These are phyloP conservation scores for Coilia nasus DNA, from an alignment of 2,797 vertebrate genomes.

Conservation along the genomic window DNA sequence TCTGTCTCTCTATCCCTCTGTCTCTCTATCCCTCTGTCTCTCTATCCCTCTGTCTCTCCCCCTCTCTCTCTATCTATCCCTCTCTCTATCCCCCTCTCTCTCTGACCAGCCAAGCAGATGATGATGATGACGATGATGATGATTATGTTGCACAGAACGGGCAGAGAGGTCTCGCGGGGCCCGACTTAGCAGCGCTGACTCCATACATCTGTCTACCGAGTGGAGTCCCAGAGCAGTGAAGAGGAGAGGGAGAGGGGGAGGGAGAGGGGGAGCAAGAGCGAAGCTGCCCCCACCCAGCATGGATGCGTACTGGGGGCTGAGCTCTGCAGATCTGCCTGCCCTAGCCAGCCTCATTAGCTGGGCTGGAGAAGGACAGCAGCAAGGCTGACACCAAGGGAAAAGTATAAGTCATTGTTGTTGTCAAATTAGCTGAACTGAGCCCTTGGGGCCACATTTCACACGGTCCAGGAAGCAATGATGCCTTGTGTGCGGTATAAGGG, in stretches of 20 bases:
- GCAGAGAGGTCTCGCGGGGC: background rate
- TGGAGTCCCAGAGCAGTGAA: background rate
- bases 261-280: too few relatives aligned
- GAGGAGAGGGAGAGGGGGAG: too few relatives aligned
- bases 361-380: background rate
- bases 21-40: background rate
- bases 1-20: background rate
- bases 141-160: background rate
- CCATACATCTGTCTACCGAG: background rate
- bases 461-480: background rate
- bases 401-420: background rate
- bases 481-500: background rate
- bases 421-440: background rate
- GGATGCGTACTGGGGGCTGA: too few relatives aligned
- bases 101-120: background rate
- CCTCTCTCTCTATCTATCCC: background rate
- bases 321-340: background rate
- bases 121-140: background rate
- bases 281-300: too few relatives aligned
- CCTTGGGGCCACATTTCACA: background rate
- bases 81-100: background rate
- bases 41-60: background rate
- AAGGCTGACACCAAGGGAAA: background rate
- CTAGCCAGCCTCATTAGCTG: background rate
- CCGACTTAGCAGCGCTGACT: background rate